A percentile compares a stretch with the other conserved stretches of the same genome.
These are phyloP conservation scores for Rhopalosiphum nymphaeae DNA, from an alignment of 2,888 invertebrate genomes.

Conservation along the genomic window DNA sequence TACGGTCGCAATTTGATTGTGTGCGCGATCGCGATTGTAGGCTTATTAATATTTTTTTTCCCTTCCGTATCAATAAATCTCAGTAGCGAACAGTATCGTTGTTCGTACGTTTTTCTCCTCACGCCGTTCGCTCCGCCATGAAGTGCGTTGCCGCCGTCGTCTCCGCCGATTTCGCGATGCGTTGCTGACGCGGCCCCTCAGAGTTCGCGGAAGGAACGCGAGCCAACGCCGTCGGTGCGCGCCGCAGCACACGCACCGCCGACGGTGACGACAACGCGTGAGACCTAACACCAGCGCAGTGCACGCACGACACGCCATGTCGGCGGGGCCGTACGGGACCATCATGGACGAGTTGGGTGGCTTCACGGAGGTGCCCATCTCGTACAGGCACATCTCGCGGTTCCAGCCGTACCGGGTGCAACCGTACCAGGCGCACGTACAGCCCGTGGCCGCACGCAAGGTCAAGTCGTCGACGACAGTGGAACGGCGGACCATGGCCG, in stretches of 20 bases:
- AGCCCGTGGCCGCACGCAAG: constrained; percentile 43
- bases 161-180: not conserved
- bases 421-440: constrained; percentile 57
- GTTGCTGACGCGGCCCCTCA: constrained; percentile 1
- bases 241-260: not conserved
- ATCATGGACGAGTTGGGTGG: constrained; percentile 60
- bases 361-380: constrained; percentile 60
- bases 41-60: not conserved
- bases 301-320: constrained; percentile 36
- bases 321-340: constrained; percentile 55
- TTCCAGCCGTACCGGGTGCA: constrained; percentile 61
- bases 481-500: constrained; percentile 66
- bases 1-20: not conserved
- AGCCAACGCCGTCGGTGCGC: not conserved
- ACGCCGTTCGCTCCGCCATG: not conserved
- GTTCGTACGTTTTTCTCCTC: not conserved
- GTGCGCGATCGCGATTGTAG: not conserved
- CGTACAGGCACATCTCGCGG: constrained; percentile 62
- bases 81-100: not conserved
- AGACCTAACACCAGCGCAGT: not conserved
- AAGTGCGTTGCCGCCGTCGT: not conserved
- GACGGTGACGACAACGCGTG: constrained; percentile 23
- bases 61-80: too few relatives aligned
- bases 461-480: constrained; percentile 62
- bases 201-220: not conserved